Conservation (phyloP, 2,888 invertebrate species). For the Seira musarum region DNA sequence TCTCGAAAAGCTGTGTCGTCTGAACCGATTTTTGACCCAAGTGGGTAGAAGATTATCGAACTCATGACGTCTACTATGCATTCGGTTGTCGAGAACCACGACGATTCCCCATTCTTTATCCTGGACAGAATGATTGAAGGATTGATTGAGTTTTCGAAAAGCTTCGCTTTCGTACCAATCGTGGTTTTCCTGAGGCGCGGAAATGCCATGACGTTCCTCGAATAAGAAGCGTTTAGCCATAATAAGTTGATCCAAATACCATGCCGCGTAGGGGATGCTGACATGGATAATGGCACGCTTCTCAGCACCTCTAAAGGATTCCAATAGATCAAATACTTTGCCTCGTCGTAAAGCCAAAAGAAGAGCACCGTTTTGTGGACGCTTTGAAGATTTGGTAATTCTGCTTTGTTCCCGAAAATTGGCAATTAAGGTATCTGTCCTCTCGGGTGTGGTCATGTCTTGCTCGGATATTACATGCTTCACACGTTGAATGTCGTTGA, state of each 20-base stretch:
- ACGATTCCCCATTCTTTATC: conserved; percentile 57
- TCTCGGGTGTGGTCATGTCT: background rate
- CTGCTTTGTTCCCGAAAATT: no score
- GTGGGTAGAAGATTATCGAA: conserved; percentile 16
- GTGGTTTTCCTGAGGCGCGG: background rate
- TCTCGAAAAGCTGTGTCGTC: no score
- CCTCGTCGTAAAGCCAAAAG: conserved; percentile 52
- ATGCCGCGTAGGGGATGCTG: conserved; percentile 52
- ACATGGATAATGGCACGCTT: conserved; percentile 54
- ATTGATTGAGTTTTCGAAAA: conserved; percentile 56
- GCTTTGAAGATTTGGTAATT: no score
- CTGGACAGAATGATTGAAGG: conserved; percentile 48
- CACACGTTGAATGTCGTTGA: background rate
- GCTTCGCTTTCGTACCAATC: conserved; percentile 57
- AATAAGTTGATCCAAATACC: conserved; percentile 25
- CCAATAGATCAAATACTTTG: conserved; percentile 39
- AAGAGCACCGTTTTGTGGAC: conserved; percentile 28
- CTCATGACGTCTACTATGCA: conserved; percentile 6
- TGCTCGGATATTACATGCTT: conserved; percentile 58
- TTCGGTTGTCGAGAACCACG: conserved; percentile 49
- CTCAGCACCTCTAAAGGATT: conserved; percentile 53
- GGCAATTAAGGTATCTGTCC: no score
- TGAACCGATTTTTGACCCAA: background rate
- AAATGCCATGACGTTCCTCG: background rate
- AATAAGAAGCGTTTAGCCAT: background rate